Conservation (phyloP, 2,113 vertebrate species). For the Lates calcarifer region DNA sequence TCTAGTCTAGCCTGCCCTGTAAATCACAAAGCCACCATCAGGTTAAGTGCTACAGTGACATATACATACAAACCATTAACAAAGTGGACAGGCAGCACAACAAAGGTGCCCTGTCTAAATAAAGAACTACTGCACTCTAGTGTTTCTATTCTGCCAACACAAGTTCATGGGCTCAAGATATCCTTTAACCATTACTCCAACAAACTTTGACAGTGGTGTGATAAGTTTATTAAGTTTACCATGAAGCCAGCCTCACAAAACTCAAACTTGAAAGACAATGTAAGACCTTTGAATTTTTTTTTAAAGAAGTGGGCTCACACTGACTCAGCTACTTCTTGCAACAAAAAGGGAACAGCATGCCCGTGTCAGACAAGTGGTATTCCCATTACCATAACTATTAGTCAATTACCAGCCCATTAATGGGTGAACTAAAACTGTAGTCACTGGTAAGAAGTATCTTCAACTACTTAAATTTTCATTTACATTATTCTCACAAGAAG, state of each 20-base stretch:
- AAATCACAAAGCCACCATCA: conserved; percentile 3
- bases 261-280: not conserved
- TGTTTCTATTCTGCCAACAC: conserved; percentile 55
- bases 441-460: not conserved
- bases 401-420: not conserved
- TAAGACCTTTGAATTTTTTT: not conserved
- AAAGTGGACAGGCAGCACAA: not conserved
- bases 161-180: conserved; percentile 4
- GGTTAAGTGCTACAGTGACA: not conserved
- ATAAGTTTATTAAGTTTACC: no score
- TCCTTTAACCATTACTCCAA: not conserved
- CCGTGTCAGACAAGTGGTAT: not conserved
- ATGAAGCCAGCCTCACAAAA: not conserved
- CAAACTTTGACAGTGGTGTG: not conserved
- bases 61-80: not conserved
- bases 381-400: not conserved
- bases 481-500: not conserved
- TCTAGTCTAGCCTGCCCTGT: not conserved
- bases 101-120: not conserved
- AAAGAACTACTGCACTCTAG: conserved; percentile 76
- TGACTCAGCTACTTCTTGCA: not conserved
- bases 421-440: not conserved
- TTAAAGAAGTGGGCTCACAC: not conserved
- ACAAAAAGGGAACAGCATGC: not conserved
- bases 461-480: not conserved